Base-by-base conservation (phyloP, 2,113 vertebrate genomes). In the Chelonoidis abingdonii region DNA sequence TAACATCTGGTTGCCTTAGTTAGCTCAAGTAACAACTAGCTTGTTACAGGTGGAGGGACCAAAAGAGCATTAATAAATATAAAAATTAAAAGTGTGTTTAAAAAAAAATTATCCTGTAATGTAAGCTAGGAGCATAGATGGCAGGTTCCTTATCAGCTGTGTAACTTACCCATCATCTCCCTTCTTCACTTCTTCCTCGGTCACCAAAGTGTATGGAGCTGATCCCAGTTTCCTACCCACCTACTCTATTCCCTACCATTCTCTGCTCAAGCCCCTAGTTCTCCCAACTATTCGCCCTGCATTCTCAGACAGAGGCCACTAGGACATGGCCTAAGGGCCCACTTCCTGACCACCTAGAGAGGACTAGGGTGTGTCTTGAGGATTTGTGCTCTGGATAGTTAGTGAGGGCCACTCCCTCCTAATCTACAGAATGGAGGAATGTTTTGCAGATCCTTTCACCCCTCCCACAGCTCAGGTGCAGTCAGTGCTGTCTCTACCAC, bases 21-120 rank as follows among this genome's bases (percentile, higher is more conserved):
- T 97, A 97, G 96, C 88, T 96, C 93, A 4, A 90, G 96, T 96
- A 96, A 94, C 97, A 96, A 97, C 96, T 95, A 96, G 96, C 96
- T 96, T 54, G 95, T 96, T 97, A 86, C 49, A 89, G 95, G 78
- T 1, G 2, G 62, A 96, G 88, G 78, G 78, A 93, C 92, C 53
- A 90, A 97, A 97, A 97, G 94, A 94, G 85, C 96, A 92, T 86
- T 94, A 96, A 96, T 89, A 94, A 95, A 93, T 92, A 91, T 17
- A 69, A 91, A 95, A 95, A 96, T 91, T 65, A 47, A 8, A 92
- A 94, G 81, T 88, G 19, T 38, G 88, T 85, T 29, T 59, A 59
- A 59, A 62, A 57, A 27, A 27, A 69, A 88, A 76, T 91, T 92
- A 79, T 31, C 69, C 59, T 62, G 25, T 14, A 25, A 54, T 62